Evolutionary conservation across 2,888 invertebrate species (phyloP).

Genomic region (Macaria liturata): DNA sequence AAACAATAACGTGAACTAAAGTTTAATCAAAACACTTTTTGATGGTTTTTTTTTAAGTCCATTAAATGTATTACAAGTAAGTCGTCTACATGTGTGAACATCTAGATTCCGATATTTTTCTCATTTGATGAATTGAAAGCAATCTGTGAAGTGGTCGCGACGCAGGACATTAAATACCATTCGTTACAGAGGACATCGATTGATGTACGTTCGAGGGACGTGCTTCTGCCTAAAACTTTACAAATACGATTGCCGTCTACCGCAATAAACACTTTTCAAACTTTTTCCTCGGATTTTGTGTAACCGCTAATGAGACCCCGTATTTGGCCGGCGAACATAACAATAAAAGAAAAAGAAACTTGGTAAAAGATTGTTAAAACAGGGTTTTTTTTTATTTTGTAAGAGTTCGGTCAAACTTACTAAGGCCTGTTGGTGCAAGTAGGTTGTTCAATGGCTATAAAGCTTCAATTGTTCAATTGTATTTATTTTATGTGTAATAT

Average conservation of each 20-base stretch:
- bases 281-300: constrained; percentile 7
- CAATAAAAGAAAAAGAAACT: constrained; percentile 12
- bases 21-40: no score
- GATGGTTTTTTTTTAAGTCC: no score
- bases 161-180: constrained; percentile 4
- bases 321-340: constrained; percentile 5
- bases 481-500: no score
- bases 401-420: no score
- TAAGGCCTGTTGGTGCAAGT: no score
- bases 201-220: constrained; percentile 2
- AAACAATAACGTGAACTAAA: no score
- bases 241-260: constrained; percentile 10
- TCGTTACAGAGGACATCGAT: constrained; percentile 8
- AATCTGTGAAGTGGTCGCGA: neutral
- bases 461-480: no score
- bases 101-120: neutral
- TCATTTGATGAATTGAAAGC: neutral
- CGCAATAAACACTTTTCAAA: constrained; percentile 8
- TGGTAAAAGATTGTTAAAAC: constrained; percentile 3
- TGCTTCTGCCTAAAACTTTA: constrained; percentile 5
- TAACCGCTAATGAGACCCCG: constrained; percentile 13
- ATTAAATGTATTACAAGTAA: no score
- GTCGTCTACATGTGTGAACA: no score
- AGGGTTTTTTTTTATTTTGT: no score
- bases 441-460: no score